Evolutionary conservation across 2,888 invertebrate species (phyloP).

Genomic region (Eulithis prunata): DNA sequence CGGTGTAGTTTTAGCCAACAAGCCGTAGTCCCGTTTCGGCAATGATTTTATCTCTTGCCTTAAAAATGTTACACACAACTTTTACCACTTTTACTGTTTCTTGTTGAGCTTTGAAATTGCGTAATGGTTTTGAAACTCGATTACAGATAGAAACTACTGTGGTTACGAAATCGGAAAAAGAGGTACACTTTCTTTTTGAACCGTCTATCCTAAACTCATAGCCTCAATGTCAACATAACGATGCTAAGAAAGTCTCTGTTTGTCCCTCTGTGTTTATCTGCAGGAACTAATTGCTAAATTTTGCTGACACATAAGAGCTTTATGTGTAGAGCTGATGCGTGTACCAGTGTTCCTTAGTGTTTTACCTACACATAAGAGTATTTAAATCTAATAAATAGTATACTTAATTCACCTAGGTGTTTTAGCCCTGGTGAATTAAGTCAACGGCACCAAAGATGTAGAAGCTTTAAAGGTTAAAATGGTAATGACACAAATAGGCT

Average conservation of each 20-base stretch:
- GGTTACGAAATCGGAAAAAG: conserved; percentile 35
- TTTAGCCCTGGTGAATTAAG: too few species aligned
- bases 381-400: too few species aligned
- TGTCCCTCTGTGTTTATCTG: too few species aligned
- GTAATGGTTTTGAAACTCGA: conserved; percentile 19
- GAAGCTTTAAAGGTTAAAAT: too few species aligned
- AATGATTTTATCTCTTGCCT: conserved; percentile 8
- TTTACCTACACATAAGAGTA: too few species aligned
- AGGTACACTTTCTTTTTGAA: conserved; percentile 37
- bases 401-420: too few species aligned
- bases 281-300: too few species aligned
- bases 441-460: too few species aligned
- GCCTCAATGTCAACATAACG: background rate
- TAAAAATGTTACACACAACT: conserved; percentile 1
- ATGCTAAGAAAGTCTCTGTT: too few species aligned
- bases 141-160: conserved; percentile 21
- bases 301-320: too few species aligned
- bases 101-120: conserved; percentile 16
- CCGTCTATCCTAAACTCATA: conserved; percentile 20
- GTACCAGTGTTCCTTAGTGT: too few species aligned
- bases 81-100: conserved; percentile 16
- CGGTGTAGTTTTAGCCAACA: background rate
- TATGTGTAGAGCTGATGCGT: too few species aligned
- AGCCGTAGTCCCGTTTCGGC: conserved; percentile 15
- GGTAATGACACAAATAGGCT: background rate